phyloP scores from a whole-genome alignment of 2,888 invertebrate genomes.

The Mantis religiosa region DNA sequence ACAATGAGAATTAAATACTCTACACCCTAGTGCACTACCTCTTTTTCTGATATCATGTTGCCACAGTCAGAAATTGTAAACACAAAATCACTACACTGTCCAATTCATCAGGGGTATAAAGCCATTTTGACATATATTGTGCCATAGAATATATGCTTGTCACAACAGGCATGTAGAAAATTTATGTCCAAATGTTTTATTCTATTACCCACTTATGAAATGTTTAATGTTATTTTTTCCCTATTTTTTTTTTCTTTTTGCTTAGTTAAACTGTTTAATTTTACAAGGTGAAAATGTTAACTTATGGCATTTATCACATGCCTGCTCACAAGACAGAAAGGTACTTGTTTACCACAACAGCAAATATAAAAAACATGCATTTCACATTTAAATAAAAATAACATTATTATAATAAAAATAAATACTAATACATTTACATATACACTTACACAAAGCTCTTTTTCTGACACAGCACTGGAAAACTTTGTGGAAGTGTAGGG shows the following conservation, averaged over 20 bases:
- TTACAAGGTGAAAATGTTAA: not conserved
- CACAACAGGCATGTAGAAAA: not conserved
- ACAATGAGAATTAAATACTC: too few relatives aligned
- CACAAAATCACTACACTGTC: not conserved
- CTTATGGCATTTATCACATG: not conserved
- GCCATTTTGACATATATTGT: not conserved
- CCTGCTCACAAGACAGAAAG: not conserved
- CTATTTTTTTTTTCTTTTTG: too few relatives aligned
- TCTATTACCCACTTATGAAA: not conserved
- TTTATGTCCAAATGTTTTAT: not conserved
- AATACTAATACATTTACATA: not conserved
- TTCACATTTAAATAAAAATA: not conserved
- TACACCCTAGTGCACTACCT: too few relatives aligned
- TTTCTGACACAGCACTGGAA: slow-evolving; percentile 5
- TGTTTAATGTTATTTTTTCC: not conserved
- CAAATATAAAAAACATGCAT: not conserved
- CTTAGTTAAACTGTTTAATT: not conserved
- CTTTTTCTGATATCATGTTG: not conserved
- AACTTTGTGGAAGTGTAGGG: not conserved
- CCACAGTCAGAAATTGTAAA: not conserved
- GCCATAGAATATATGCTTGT: not conserved
- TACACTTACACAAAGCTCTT: not conserved
- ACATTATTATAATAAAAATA: not conserved
- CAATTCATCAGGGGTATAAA: not conserved
- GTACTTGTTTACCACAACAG: not conserved